phyloP scores from a whole-genome alignment of 1,140 invertebrate genomes.

The Dendroctonus valens region DNA sequence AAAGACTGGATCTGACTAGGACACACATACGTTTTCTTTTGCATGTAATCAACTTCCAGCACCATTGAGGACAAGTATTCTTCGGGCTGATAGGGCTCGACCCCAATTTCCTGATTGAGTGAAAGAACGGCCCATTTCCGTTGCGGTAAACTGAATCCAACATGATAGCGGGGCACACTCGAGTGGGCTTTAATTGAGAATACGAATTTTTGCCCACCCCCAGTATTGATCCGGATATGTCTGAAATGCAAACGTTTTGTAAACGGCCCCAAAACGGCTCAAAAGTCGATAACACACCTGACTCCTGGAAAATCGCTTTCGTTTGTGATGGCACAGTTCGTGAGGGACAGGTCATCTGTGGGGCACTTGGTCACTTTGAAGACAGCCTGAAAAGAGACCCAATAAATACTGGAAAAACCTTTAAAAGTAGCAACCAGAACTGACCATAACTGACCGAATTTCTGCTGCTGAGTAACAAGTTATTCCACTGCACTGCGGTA shows the following conservation, averaged over 20 bases:
- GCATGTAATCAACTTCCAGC: conserved; percentile 89
- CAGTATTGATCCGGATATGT: conserved; percentile 81
- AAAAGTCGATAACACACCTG: conserved; percentile 26
- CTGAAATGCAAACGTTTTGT: conserved; percentile 53
- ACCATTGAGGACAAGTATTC: conserved; percentile 83
- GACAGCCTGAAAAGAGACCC: conserved; percentile 44
- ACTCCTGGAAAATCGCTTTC: conserved; percentile 80
- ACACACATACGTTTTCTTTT: conserved; percentile 81
- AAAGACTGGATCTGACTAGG: conserved; percentile 7
- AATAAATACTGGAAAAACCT: not conserved
- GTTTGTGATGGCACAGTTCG: conserved; percentile 90
- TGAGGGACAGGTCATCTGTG: conserved; percentile 87
- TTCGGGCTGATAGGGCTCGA: conserved; percentile 74
- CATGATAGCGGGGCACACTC: conserved; percentile 69
- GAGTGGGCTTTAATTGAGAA: conserved; percentile 79
- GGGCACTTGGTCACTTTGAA: conserved; percentile 92
- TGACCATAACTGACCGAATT: not conserved
- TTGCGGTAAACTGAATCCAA: conserved; percentile 91
- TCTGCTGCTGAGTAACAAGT: too few species aligned
- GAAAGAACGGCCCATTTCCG: conserved; percentile 95
- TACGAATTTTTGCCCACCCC: conserved; percentile 76
- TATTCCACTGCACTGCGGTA: not conserved
- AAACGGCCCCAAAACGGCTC: too few species aligned
- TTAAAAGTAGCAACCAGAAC: not conserved
- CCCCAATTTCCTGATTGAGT: conserved; percentile 83